These are phyloP conservation scores for Heteropelma amictum DNA, from an alignment of 2,888 invertebrate species.

Conservation along the genomic window DNA sequence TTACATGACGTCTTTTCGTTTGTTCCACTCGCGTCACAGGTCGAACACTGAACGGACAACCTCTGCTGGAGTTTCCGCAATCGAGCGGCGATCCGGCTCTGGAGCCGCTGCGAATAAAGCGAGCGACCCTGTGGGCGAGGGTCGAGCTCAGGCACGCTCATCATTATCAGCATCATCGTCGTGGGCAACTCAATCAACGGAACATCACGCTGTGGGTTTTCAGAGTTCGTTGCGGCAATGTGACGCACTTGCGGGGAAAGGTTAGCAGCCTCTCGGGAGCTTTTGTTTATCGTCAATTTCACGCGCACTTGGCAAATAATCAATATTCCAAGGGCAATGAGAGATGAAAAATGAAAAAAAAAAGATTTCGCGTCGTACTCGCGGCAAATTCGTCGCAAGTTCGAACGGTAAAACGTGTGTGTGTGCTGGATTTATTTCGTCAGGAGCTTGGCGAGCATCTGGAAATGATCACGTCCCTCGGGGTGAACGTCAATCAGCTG, in stretches of 20 bases:
- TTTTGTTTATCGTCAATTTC: too few species aligned
- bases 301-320: too few species aligned
- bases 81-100: conserved; percentile 79
- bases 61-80: conserved; percentile 90
- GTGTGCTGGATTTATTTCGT: not conserved
- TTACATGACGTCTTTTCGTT: not conserved
- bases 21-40: conserved; percentile 80
- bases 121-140: conserved; percentile 88
- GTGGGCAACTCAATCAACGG: conserved; percentile 70
- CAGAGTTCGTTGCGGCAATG: conserved; percentile 83
- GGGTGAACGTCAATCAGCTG: conserved; percentile 82
- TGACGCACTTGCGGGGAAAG: conserved; percentile 82
- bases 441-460: conserved; percentile 75
- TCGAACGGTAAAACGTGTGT: too few species aligned
- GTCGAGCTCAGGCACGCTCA: conserved; percentile 80
- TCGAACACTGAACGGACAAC: conserved; percentile 89
- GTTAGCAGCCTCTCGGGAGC: too few species aligned
- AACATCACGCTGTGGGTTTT: conserved; percentile 86
- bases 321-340: too few species aligned
- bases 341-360: too few species aligned
- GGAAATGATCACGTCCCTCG: conserved; percentile 74
- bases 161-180: conserved; percentile 74
- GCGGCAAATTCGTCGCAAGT: too few species aligned
- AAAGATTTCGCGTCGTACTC: too few species aligned
- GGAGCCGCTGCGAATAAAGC: conserved; percentile 85